Evolutionary conservation across 2,888 invertebrate genomes (phyloP).

Genomic region (Amphipoea oculea): DNA sequence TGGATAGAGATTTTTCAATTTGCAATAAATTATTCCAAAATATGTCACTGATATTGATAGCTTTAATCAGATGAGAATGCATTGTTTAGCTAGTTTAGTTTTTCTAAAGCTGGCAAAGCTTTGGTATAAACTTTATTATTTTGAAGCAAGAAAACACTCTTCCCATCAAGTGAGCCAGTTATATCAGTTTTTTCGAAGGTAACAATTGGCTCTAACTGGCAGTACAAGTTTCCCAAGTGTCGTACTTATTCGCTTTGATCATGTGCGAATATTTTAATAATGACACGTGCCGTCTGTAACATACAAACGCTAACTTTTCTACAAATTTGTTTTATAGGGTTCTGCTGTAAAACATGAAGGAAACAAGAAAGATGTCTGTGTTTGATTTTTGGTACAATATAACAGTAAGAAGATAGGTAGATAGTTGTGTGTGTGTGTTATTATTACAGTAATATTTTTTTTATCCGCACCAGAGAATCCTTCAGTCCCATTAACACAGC

Average conservation of each 20-base stretch:
- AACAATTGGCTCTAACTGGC: not conserved
- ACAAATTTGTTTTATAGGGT: not conserved
- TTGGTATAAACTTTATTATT: not conserved
- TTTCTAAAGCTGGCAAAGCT: not conserved
- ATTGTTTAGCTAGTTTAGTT: not conserved
- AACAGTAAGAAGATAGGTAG: not conserved
- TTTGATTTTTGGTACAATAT: not conserved
- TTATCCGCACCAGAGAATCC: not conserved
- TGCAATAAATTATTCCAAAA: not conserved
- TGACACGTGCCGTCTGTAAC: not conserved
- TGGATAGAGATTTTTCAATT: not conserved
- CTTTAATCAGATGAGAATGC: not conserved
- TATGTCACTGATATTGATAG: not conserved
- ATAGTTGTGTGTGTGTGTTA: not conserved
- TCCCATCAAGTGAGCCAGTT: not conserved
- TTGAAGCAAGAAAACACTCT: not conserved
- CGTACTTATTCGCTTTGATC: constrained; percentile 12
- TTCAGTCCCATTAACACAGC: not conserved
- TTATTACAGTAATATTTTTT: not conserved
- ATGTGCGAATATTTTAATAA: constrained; percentile 11
- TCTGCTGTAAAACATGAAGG: not conserved
- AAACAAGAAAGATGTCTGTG: not conserved
- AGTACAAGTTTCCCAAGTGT: constrained; percentile 10
- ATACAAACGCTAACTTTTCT: not conserved
- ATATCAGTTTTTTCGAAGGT: not conserved